A percentile compares a stretch with the other conserved stretches of the same genome.
Evolutionary conservation across 2,888 invertebrate genomes (phyloP).

Genomic region (Tanytarsus gracilentus): DNA sequence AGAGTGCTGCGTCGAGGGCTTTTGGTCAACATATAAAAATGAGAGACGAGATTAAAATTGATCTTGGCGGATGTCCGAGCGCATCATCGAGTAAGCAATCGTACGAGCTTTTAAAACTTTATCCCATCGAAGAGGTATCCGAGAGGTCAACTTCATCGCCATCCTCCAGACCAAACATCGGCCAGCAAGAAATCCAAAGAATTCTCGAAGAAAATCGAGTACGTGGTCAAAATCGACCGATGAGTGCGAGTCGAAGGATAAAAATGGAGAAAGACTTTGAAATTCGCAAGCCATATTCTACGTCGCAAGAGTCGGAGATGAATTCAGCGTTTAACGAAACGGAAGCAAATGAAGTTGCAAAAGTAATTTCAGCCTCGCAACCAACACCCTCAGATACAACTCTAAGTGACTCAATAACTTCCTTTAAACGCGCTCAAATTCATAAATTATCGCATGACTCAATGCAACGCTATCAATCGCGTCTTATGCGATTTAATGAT

Average conservation of each 20-base stretch:
- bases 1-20: background rate
- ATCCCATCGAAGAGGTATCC: conserved; percentile 19
- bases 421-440: conserved; percentile 2
- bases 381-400: background rate
- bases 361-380: background rate
- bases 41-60: conserved; percentile 12
- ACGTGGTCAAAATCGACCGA: background rate
- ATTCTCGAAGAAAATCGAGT: background rate
- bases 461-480: too few species aligned
- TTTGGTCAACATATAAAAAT: conserved; percentile 7
- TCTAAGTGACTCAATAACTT: background rate
- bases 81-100: too few species aligned
- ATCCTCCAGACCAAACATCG: background rate
- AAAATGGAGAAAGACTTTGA: background rate
- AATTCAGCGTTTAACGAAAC: background rate
- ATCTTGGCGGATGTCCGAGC: background rate
- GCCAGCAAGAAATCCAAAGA: background rate
- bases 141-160: background rate
- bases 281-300: background rate
- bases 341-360: background rate
- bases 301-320: background rate
- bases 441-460: background rate
- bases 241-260: background rate
- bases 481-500: too few species aligned
- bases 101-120: conserved; percentile 2